These are phyloP conservation scores for Condylura cristata DNA, from an alignment of 2,113 vertebrate genomes.

Conservation along the genomic window DNA sequence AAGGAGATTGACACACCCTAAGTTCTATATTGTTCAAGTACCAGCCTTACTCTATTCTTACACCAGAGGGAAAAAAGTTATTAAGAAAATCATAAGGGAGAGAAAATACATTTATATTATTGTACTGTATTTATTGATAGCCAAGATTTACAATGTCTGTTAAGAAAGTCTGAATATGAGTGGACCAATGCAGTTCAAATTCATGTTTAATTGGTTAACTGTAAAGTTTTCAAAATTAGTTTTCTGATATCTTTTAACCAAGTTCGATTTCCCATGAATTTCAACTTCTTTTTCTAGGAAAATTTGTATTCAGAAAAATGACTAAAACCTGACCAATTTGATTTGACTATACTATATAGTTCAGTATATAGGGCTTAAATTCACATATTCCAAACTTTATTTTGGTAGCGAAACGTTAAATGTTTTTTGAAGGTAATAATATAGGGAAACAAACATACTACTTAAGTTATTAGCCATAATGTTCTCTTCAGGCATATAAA, in stretches of 20 bases:
- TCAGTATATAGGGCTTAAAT: background rate
- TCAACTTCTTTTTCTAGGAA: constrained; percentile 6
- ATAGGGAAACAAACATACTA: background rate
- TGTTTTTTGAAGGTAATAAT: background rate
- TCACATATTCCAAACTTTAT: background rate
- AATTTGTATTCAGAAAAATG: constrained; percentile 6
- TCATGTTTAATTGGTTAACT: background rate
- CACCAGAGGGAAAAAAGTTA: background rate
- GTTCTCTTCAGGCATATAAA: background rate
- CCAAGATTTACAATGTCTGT: background rate
- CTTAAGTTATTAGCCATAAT: background rate
- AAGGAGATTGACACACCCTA: background rate
- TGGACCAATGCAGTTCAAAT: background rate
- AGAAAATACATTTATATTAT: background rate
- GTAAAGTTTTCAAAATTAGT: constrained; percentile 2
- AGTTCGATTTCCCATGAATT: background rate
- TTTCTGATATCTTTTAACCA: background rate
- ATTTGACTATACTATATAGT: background rate
- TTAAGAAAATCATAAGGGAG: background rate
- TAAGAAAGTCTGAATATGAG: background rate
- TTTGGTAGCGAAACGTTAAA: background rate
- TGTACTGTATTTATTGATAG: background rate
- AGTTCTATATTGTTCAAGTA: background rate
- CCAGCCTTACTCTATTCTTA: background rate
- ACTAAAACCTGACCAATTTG: background rate